phyloP scores from a whole-genome alignment of 2,888 invertebrate genomes.

The Sinhomidia bicolor region DNA sequence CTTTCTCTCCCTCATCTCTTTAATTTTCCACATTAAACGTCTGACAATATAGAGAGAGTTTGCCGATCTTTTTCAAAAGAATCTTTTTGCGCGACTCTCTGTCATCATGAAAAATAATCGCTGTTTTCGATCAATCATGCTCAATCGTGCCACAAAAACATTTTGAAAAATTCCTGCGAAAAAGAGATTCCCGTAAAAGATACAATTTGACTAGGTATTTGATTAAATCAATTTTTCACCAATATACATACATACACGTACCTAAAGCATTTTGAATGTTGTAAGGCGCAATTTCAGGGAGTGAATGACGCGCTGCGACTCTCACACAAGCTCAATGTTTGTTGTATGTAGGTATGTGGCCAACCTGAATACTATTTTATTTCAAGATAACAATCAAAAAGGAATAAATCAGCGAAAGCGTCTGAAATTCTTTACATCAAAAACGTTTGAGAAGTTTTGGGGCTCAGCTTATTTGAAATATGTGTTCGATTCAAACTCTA shows the following conservation, averaged over 20 bases:
- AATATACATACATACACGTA: neutral
- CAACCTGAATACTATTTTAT: neutral
- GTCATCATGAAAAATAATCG: conserved; percentile 19
- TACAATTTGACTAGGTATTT: conserved; percentile 13
- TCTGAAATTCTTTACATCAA: neutral
- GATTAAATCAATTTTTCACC: conserved; percentile 7
- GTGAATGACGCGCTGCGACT: neutral
- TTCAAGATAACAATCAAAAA: conserved; percentile 52
- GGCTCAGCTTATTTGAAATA: neutral
- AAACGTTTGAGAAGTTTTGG: neutral
- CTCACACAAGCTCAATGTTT: neutral
- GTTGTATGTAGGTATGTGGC: neutral
- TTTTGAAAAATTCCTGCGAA: neutral
- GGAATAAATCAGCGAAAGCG: conserved; percentile 44
- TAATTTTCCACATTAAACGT: neutral
- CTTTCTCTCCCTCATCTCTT: no score
- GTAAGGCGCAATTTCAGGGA: neutral
- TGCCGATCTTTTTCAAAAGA: conserved; percentile 19
- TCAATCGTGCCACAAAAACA: conserved; percentile 10
- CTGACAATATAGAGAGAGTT: neutral
- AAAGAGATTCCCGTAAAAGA: neutral
- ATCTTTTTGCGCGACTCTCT: neutral
- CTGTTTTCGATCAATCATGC: conserved; percentile 11
- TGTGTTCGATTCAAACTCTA: conserved; percentile 20
- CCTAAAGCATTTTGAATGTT: neutral